These are phyloP conservation scores for Trissolcus basalis DNA, from an alignment of 1,140 invertebrate species.

Conservation along the genomic window DNA sequence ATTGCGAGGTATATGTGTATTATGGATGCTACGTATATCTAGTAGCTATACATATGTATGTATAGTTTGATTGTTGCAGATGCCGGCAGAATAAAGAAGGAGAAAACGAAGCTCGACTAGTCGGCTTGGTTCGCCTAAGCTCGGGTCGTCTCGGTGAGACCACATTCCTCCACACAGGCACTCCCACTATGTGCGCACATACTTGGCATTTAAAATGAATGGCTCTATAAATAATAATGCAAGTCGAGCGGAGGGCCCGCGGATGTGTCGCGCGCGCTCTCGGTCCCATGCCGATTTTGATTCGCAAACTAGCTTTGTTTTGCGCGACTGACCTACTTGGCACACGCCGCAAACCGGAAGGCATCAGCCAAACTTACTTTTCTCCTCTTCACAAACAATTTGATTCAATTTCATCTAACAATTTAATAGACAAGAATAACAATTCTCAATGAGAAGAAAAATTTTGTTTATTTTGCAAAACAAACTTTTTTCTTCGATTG, in stretches of 20 bases:
- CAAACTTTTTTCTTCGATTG: no score
- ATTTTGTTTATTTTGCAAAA: neutral
- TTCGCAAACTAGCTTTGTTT: slow-evolving; percentile 59
- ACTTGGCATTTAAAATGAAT: slow-evolving; percentile 61
- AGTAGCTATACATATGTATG: no score
- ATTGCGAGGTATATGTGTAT: no score
- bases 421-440: no score
- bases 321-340: slow-evolving; percentile 61
- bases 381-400: no score
- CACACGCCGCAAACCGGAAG: slow-evolving; percentile 60
- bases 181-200: slow-evolving; percentile 63
- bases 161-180: slow-evolving; percentile 66
- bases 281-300: slow-evolving; percentile 53
- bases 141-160: slow-evolving; percentile 53
- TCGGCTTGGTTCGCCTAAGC: no score
- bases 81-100: slow-evolving; percentile 33
- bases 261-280: neutral
- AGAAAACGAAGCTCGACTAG: slow-evolving; percentile 16
- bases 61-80: slow-evolving; percentile 12
- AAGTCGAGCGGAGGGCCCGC: slow-evolving; percentile 22
- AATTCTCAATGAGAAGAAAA: no score
- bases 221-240: slow-evolving; percentile 58
- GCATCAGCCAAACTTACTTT: slow-evolving; percentile 27
- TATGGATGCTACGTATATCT: no score
- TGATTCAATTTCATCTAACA: no score